These are phyloP conservation scores for Pangasius mekongensis DNA, from an alignment of 2,797 vertebrate genomes.

Conservation along the genomic window DNA sequence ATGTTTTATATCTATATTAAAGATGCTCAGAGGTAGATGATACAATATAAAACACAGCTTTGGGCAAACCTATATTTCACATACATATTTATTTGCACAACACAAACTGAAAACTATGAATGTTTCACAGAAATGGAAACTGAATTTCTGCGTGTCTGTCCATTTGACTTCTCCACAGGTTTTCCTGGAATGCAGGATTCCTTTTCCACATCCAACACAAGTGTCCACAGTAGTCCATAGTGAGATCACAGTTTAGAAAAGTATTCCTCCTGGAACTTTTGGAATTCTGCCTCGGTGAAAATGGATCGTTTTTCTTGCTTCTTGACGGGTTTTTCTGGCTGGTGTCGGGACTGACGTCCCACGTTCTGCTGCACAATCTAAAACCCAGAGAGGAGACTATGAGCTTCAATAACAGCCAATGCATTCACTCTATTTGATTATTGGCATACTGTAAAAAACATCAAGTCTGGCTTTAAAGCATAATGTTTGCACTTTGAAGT, in stretches of 20 bases:
- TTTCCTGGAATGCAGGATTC: neutral
- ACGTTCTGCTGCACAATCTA: conserved; percentile 69
- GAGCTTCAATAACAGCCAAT: no score
- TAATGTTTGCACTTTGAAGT: neutral
- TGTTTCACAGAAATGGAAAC: neutral
- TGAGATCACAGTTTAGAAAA: conserved; percentile 59
- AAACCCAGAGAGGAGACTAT: neutral
- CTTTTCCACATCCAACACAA: conserved; percentile 47
- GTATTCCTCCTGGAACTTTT: conserved; percentile 79
- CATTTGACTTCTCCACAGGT: neutral
- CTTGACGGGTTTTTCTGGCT: conserved; percentile 19
- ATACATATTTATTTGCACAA: conserved; percentile 7
- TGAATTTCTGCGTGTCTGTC: neutral
- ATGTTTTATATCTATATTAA: neutral
- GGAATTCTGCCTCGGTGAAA: conserved; percentile 78
- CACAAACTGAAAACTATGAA: neutral
- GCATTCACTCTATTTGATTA: neutral
- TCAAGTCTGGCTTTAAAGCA: neutral
- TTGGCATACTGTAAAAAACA: neutral
- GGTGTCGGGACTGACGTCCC: conserved; percentile 70
- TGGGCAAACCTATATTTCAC: neutral
- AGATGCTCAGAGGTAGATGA: neutral
- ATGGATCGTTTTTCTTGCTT: conserved; percentile 62
- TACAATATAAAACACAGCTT: neutral
- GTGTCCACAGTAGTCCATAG: conserved; percentile 50